Evolutionary conservation across 2,888 invertebrate genomes (phyloP).

Genomic region (Tholera decimalis): DNA sequence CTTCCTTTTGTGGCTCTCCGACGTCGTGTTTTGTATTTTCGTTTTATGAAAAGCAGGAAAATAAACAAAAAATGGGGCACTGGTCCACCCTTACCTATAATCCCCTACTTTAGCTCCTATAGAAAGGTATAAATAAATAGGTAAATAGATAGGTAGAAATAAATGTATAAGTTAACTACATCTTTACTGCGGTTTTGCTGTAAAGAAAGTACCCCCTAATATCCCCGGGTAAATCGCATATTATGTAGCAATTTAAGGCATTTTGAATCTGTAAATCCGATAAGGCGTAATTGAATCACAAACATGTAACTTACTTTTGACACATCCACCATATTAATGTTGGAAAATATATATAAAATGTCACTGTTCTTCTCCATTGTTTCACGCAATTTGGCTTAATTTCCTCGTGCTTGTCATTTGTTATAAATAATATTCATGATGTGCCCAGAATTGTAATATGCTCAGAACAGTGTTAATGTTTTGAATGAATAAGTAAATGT

Average conservation of each 20-base stretch:
- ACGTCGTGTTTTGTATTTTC: slow-evolving; percentile 76
- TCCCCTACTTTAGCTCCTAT: slow-evolving; percentile 28
- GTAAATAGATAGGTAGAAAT: slow-evolving; percentile 5
- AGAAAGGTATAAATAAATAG: no score
- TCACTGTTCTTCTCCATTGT: not conserved
- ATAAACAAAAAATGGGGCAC: slow-evolving; percentile 76
- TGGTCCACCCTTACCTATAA: slow-evolving; percentile 40
- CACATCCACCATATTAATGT: not conserved
- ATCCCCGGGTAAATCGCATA: not conserved
- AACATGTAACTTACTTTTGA: not conserved
- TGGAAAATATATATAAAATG: not conserved
- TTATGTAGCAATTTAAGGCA: no score
- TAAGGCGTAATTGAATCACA: not conserved
- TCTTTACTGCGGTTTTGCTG: not conserved
- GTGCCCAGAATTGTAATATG: slow-evolving; percentile 27
- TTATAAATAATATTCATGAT: slow-evolving; percentile 14
- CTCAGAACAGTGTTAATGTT: slow-evolving; percentile 37
- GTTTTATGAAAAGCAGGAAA: slow-evolving; percentile 82
- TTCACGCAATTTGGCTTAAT: slow-evolving; percentile 1
- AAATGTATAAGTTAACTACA: slow-evolving; percentile 1
- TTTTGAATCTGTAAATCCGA: not conserved
- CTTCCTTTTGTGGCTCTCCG: slow-evolving; percentile 76
- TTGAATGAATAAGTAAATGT: slow-evolving; percentile 36
- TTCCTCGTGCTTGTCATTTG: slow-evolving; percentile 2
- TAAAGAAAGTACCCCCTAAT: no score